A percentile compares a stretch with the other conserved stretches of the same genome.
These are phyloP conservation scores for Atherix ibis DNA, from an alignment of 2,888 invertebrate species.

Conservation along the genomic window DNA sequence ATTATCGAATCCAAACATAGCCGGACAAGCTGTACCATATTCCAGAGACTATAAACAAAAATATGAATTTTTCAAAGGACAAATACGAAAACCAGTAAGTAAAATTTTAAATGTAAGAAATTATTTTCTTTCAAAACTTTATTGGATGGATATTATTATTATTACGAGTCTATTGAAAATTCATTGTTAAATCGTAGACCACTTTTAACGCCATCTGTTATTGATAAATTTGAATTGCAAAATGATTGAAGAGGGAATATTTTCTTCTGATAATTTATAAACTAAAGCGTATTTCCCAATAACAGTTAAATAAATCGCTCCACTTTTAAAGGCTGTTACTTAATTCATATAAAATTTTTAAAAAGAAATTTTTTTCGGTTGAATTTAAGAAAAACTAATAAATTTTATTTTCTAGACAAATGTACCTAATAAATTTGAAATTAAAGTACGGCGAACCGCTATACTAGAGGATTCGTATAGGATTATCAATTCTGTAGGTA, in stretches of 20 bases:
- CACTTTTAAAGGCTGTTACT: no score
- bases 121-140: neutral
- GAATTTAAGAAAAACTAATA: no score
- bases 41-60: conserved; percentile 97
- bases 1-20: conserved; percentile 88
- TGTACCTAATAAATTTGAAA: conserved; percentile 95
- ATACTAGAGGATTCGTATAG: conserved; percentile 96
- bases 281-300: no score
- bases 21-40: conserved; percentile 96
- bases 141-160: neutral
- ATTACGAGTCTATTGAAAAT: no score
- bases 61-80: conserved; percentile 95
- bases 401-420: conserved; percentile 48
- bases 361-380: no score
- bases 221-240: no score
- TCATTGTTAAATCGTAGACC: no score
- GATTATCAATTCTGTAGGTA: conserved; percentile 82
- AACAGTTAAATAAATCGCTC: no score
- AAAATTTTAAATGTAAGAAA: neutral
- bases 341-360: no score
- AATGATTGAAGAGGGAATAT: no score
- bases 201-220: no score
- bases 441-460: conserved; percentile 77
- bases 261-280: no score
- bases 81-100: conserved; percentile 83